A percentile compares a stretch with the other conserved stretches of the same genome.
Conservation (phyloP, 1,140 invertebrate species). For the Drosophila gunungcola region DNA sequence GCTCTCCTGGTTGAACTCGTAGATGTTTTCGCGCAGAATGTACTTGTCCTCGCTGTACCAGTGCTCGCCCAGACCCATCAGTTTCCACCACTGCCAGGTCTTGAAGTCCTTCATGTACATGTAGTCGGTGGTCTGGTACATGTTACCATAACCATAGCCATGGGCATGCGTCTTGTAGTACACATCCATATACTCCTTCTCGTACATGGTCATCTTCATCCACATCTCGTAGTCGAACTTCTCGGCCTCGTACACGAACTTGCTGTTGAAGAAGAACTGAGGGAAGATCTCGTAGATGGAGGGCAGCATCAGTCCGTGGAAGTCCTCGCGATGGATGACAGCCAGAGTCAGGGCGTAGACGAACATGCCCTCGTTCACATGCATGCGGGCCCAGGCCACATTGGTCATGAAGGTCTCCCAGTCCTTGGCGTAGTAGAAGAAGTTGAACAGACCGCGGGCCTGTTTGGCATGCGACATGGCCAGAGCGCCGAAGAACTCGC, state of each 20-base stretch:
- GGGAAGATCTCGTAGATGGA: conserved; percentile 15
- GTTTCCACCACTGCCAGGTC: conserved; percentile 14
- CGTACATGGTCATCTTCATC: conserved; percentile 9
- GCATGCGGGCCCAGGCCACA: conserved; percentile 12
- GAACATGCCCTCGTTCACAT: conserved; percentile 14
- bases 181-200: conserved; percentile 81
- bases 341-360: conserved; percentile 11
- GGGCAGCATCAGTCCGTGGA: conserved; percentile 12
- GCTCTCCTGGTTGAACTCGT: conserved; percentile 7
- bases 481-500: conserved; percentile 13
- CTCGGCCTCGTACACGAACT: conserved; percentile 9
- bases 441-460: conserved; percentile 14
- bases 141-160: conserved; percentile 7
- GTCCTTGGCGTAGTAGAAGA: conserved; percentile 15
- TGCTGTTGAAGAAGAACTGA: conserved; percentile 16
- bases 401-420: conserved; percentile 10
- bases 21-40: conserved; percentile 12
- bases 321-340: conserved; percentile 7
- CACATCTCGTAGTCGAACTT: conserved; percentile 18
- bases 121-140: conserved; percentile 46
- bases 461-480: conserved; percentile 9
- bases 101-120: conserved; percentile 12
- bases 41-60: conserved; percentile 12
- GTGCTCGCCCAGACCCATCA: conserved; percentile 16
- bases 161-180: conserved; percentile 88